A percentile compares a stretch with the other conserved stretches of the same genome.
Conservation (phyloP, 2,888 invertebrate species). For the Limnephilus auricula region DNA sequence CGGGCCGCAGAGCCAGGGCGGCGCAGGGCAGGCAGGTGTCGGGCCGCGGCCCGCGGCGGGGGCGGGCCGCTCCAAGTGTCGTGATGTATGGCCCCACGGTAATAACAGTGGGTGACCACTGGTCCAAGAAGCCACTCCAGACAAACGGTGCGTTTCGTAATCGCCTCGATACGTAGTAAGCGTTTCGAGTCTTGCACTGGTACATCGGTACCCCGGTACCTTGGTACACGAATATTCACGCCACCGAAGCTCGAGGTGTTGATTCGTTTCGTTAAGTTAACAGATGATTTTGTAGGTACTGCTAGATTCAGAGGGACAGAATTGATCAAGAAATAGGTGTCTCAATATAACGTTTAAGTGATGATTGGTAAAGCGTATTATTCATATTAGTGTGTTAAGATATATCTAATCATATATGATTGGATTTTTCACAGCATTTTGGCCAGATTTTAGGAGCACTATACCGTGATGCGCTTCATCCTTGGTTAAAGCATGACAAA, state of each 20-base stretch:
- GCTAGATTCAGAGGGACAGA: too few relatives aligned
- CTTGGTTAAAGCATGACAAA: too few relatives aligned
- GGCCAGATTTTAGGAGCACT: too few relatives aligned
- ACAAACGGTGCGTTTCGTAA: slow-evolving; percentile 28
- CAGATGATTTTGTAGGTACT: background rate
- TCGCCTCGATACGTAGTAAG: background rate
- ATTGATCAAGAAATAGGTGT: too few relatives aligned
- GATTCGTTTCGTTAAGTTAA: background rate
- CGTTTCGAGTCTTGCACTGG: background rate
- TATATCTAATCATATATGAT: too few relatives aligned
- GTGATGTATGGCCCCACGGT: slow-evolving; percentile 62
- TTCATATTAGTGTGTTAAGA: too few relatives aligned
- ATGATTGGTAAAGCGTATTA: too few relatives aligned
- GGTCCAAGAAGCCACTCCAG: slow-evolving; percentile 53
- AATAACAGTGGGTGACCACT: slow-evolving; percentile 60
- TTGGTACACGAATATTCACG: background rate
- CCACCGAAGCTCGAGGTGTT: background rate
- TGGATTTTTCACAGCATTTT: too few relatives aligned
- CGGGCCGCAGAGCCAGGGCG: slow-evolving; percentile 17
- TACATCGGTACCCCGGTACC: background rate
- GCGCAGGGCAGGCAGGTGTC: slow-evolving; percentile 49
- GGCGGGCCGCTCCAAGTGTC: slow-evolving; percentile 64
- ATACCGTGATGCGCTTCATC: too few relatives aligned
- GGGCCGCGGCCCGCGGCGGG: slow-evolving; percentile 62
- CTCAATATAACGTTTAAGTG: too few relatives aligned